phyloP scores from a whole-genome alignment of 2,113 vertebrate genomes.

The Rutilus rutilus region DNA sequence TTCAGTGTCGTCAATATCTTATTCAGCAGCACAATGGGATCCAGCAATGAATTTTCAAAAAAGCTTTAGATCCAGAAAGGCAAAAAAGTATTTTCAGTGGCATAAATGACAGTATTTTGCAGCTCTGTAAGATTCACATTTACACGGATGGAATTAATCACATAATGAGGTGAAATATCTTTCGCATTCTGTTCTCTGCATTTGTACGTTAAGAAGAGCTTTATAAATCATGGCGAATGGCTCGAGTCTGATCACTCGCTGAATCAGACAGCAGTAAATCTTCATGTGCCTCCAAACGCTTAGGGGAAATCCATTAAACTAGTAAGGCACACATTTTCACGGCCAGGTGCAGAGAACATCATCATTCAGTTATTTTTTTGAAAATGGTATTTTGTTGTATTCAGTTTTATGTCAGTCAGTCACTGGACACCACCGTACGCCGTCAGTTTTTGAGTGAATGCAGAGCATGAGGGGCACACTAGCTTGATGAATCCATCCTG shows the following conservation, averaged over 20 bases:
- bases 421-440: not conserved
- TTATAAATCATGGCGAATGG: not conserved
- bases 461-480: not conserved
- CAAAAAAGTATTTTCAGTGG: not conserved
- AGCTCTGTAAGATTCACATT: not conserved
- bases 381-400: not conserved
- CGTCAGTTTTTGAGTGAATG: not conserved
- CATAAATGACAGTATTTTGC: not conserved
- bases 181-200: not conserved
- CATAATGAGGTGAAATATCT: not conserved
- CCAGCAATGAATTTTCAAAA: not conserved
- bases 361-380: not conserved
- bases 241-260: not conserved
- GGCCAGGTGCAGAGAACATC: constrained; percentile 14
- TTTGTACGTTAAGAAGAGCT: not conserved
- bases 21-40: not conserved
- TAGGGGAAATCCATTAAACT: not conserved
- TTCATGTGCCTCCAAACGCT: constrained; percentile 10
- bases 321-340: constrained; percentile 27
- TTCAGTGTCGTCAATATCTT: not conserved
- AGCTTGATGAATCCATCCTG: not conserved
- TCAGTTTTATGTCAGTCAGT: not conserved
- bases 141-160: not conserved
- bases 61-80: not conserved
- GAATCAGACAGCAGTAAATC: constrained; percentile 18